These are phyloP conservation scores for Menidia menidia DNA, from an alignment of 2,797 vertebrate genomes.

Conservation along the genomic window DNA sequence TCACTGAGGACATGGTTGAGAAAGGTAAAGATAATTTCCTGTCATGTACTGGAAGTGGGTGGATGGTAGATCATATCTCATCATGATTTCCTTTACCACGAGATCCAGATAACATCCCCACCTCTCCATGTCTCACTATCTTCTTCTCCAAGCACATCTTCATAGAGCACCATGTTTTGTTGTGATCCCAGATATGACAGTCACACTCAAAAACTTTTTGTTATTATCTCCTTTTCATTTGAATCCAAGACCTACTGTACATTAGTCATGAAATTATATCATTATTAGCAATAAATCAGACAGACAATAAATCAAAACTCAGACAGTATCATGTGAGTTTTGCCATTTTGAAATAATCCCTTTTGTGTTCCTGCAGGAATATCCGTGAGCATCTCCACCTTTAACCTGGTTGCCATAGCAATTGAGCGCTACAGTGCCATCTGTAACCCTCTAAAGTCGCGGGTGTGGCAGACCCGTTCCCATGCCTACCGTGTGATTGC, in stretches of 20 bases:
- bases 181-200: slow-evolving; percentile 41
- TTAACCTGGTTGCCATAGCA: slow-evolving; percentile 95
- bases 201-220: slow-evolving; percentile 33
- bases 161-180: slow-evolving; percentile 27
- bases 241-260: slow-evolving; percentile 10
- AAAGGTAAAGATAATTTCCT: slow-evolving; percentile 79
- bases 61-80: slow-evolving; percentile 69
- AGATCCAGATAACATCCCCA: slow-evolving; percentile 47
- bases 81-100: slow-evolving; percentile 67
- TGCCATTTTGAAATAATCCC: slow-evolving; percentile 12
- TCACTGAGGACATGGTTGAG: slow-evolving; percentile 43
- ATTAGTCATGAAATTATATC: no score
- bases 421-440: slow-evolving; percentile 97
- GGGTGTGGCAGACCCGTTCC: slow-evolving; percentile 96
- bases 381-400: slow-evolving; percentile 95
- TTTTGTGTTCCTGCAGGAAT: slow-evolving; percentile 82
- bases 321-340: background rate
- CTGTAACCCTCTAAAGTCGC: slow-evolving; percentile 93
- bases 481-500: slow-evolving; percentile 93
- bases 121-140: slow-evolving; percentile 20
- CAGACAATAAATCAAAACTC: no score
- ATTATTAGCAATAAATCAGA: no score
- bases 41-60: slow-evolving; percentile 52
- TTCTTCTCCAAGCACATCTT: slow-evolving; percentile 41
- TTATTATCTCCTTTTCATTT: slow-evolving; percentile 27